phyloP scores from a whole-genome alignment of 2,888 invertebrate species.

The Cheilosia urbana region DNA sequence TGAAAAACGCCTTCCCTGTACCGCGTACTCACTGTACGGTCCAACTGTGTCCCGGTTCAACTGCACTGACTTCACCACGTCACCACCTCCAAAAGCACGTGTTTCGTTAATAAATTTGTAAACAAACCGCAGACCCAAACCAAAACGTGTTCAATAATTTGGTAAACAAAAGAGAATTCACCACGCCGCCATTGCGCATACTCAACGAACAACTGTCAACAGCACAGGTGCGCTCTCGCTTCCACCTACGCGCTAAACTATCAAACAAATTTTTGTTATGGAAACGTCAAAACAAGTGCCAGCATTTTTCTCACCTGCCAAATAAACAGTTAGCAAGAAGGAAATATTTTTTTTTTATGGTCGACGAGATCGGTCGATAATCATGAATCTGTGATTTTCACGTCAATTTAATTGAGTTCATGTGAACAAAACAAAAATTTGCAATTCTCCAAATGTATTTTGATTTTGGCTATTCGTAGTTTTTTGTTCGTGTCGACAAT shows the following conservation, averaged over 20 bases:
- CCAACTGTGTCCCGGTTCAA: constrained; percentile 31
- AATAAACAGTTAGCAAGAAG: constrained; percentile 25
- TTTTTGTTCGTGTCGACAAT: constrained; percentile 5
- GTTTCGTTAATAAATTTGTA: constrained; percentile 59
- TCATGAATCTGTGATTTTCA: constrained; percentile 63
- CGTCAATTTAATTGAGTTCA: constrained; percentile 55
- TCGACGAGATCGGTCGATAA: constrained; percentile 45
- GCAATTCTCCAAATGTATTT: constrained; percentile 28
- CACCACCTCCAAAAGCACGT: constrained; percentile 49
- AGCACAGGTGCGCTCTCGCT: constrained; percentile 30
- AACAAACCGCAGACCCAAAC: constrained; percentile 66
- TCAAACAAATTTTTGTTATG: constrained; percentile 70
- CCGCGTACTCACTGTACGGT: constrained; percentile 53
- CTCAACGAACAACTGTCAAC: constrained; percentile 58
- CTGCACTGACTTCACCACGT: constrained; percentile 37
- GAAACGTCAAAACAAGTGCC: constrained; percentile 74
- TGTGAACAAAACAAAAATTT: constrained; percentile 16
- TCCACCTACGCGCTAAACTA: constrained; percentile 32
- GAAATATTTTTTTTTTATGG: constrained; percentile 34
- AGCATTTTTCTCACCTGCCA: constrained; percentile 66
- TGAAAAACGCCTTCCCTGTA: too few relatives aligned
- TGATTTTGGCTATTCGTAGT: neutral
- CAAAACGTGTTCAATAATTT: constrained; percentile 57
- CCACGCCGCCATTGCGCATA: constrained; percentile 41
- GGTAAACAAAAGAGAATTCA: constrained; percentile 62